Base-by-base conservation (phyloP, 2,888 invertebrate genomes). In the Amblyjoppa proteus region DNA sequence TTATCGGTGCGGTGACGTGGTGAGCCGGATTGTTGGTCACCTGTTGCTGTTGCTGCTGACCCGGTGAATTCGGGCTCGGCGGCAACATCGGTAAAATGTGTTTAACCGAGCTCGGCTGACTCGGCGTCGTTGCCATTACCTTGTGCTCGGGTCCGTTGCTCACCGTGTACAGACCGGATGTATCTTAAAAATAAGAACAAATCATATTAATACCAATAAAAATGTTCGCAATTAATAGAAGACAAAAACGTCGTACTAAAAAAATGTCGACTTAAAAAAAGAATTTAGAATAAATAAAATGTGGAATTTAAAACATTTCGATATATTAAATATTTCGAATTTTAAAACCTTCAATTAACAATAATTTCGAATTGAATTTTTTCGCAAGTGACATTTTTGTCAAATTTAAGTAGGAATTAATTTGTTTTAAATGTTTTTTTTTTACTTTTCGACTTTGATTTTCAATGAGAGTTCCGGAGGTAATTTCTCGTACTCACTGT, bases 41-140 rank as follows among this genome's bases (percentile, higher is more conserved):
- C 89, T 92, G 90, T 81, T 77, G 84, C 61, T 84, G 84, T 7
- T 80, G 80, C 34, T 81, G 81, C 53, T 85, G 87, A 31, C 77
- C 74, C 56, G 81, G 45, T 95, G 91, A 93, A 95, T 89, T 92
- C 95, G 90, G 94, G 28, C 69, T 83, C 94, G 68, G 95, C 94
- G 91, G 95, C 94, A 83, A 94, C 94, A 93, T 95, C n/a, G 93
- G 92, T 73, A 93, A 84, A 75, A 95, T 95, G 49, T 95, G 95
- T 91, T 94, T 95, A 11, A 92, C 89, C 93, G 94, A 69, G 94
- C 93, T 92, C 84, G 83, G 86, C 88, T 80, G 93, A 91, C 66
- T 92, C 88, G 84, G 90, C 45, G 88, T 87, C 49, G 90, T 58
- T 25, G 86, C 73, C 69, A 90, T 83, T 66, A 90, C 92, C 88